A percentile compares a stretch with the other conserved stretches of the same genome.
phyloP scores from a whole-genome alignment of 2,113 vertebrate species.

The Corythornis madagascariensis region DNA sequence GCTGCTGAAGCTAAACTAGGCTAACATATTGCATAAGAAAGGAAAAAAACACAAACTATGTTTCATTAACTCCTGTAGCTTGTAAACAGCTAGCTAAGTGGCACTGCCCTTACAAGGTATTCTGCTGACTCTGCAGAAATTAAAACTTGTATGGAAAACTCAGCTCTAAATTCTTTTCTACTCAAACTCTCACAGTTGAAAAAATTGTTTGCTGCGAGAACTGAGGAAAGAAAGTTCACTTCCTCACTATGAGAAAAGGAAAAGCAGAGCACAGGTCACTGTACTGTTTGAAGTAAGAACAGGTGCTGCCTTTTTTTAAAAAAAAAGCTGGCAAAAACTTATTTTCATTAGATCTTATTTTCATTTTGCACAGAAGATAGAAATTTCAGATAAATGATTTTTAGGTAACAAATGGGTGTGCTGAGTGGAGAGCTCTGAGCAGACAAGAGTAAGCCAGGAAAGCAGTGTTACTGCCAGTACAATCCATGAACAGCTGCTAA shows the following conservation, averaged over 20 bases:
- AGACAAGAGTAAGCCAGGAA: not conserved
- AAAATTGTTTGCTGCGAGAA: not conserved
- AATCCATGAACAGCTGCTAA: not conserved
- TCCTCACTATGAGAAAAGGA: not conserved
- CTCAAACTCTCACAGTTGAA: not conserved
- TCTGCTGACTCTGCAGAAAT: not conserved
- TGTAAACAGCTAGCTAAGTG: not conserved
- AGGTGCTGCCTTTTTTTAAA: not conserved
- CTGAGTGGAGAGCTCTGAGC: not conserved
- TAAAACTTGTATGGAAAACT: not conserved
- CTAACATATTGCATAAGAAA: not conserved
- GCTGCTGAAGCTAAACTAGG: not conserved
- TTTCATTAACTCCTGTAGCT: not conserved
- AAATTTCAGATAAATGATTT: not conserved
- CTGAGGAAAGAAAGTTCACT: not conserved
- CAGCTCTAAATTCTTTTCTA: not conserved
- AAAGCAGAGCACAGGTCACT: not conserved
- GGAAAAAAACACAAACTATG: not conserved
- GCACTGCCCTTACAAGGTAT: not conserved
- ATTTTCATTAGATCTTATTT: not conserved
- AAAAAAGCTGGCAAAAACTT: not conserved
- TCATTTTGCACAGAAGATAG: not conserved
- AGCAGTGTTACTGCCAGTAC: not conserved
- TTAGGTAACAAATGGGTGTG: not conserved
- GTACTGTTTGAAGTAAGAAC: not conserved